Conservation (phyloP, 2,888 invertebrate genomes). For the Carpatolechia fugitivella region DNA sequence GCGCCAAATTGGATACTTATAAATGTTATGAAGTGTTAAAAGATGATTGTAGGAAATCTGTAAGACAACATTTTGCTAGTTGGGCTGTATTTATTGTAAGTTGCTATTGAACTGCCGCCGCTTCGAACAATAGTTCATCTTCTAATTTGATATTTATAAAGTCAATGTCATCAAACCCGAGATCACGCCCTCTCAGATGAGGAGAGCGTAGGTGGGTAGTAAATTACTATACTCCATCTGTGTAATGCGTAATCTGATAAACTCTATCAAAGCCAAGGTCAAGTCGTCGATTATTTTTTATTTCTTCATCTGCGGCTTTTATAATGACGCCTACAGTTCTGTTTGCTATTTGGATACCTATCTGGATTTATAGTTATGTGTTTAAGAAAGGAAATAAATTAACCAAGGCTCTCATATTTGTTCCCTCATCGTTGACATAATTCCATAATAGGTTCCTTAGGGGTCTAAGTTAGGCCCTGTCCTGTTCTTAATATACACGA, state of each 20-base stretch:
- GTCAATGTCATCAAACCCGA: not conserved
- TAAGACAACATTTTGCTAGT: no score
- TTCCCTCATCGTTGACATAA: no score
- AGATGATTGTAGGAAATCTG: no score
- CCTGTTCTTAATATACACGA: not conserved
- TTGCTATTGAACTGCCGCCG: not conserved
- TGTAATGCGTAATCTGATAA: constrained; percentile 3
- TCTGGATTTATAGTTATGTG: not conserved
- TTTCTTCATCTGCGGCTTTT: not conserved
- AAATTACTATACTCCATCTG: constrained; percentile 6
- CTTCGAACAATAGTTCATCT: not conserved
- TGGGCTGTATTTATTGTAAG: no score
- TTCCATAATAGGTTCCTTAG: not conserved
- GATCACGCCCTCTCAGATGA: not conserved
- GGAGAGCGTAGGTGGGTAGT: not conserved
- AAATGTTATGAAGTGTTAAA: no score
- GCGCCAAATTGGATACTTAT: no score
- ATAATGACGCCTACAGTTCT: not conserved
- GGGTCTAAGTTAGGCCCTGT: not conserved
- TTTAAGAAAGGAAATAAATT: no score
- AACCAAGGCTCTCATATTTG: no score
- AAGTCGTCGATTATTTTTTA: not conserved
- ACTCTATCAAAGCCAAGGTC: constrained; percentile 10
- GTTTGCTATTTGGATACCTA: not conserved
- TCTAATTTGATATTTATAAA: not conserved